phyloP scores from a whole-genome alignment of 2,888 invertebrate species.

The Eupsilia transversa region DNA sequence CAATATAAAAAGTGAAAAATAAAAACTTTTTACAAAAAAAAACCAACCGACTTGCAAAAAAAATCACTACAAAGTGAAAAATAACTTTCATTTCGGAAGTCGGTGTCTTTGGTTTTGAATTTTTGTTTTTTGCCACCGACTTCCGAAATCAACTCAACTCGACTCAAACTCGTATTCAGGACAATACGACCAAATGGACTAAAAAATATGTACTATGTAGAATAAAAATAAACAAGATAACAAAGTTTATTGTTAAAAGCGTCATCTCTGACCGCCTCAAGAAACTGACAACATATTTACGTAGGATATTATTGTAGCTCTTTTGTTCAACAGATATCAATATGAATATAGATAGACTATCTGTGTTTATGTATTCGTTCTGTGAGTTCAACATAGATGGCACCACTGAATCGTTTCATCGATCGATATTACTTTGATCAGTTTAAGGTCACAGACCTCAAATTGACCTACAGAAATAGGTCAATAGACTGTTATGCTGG shows the following conservation, averaged over 20 bases:
- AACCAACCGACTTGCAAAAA: no score
- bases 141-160: no score
- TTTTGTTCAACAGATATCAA: neutral
- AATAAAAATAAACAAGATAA: constrained; percentile 21
- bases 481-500: constrained; percentile 27
- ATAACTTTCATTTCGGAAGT: no score
- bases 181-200: neutral
- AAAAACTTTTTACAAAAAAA: no score
- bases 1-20: no score
- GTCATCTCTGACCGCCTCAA: constrained; percentile 28
- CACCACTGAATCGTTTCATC: neutral
- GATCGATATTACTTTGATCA: neutral
- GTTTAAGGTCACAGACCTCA: constrained; percentile 29
- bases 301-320: neutral
- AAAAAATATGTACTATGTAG: neutral
- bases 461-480: constrained; percentile 15
- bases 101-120: no score
- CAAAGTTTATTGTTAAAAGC: constrained; percentile 3
- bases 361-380: constrained; percentile 22
- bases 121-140: no score
- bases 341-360: neutral
- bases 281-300: constrained; percentile 19
- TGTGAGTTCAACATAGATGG: constrained; percentile 31
- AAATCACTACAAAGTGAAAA: no score
- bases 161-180: neutral